Percentiles rank a stretch among this genome's conserved stretches.
phyloP scores from a whole-genome alignment of 1,140 invertebrate species.

The Papilio polyxenes region DNA sequence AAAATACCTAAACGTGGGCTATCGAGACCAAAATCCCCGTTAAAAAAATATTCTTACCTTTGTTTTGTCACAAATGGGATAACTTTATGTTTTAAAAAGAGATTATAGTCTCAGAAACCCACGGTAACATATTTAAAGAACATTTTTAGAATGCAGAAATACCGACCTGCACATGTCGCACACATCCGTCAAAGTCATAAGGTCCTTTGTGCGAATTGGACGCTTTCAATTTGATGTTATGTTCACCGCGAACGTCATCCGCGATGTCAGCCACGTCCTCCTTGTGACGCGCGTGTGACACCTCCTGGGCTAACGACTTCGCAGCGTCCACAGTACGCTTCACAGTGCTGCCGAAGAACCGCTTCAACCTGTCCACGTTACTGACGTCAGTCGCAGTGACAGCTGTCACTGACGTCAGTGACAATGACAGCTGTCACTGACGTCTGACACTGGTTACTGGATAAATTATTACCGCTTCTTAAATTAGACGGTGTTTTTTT shows the following conservation, averaged over 20 bases:
- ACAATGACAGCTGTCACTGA: too few species aligned
- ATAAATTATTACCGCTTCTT: too few species aligned
- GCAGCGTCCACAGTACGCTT: conserved; percentile 95
- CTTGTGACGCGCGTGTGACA: conserved; percentile 90
- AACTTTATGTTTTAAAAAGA: too few species aligned
- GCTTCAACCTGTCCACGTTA: conserved; percentile 84
- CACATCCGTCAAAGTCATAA: conserved; percentile 92
- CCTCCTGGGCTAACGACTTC: conserved; percentile 93
- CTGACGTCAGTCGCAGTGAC: neutral
- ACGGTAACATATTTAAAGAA: too few species aligned
- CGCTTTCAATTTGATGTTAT: conserved; percentile 94
- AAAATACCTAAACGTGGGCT: too few species aligned
- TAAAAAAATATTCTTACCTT: too few species aligned
- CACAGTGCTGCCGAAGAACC: conserved; percentile 92
- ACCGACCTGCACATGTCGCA: conserved; percentile 85
- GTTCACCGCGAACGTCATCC: conserved; percentile 92
- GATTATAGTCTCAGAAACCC: too few species aligned
- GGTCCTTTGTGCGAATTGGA: conserved; percentile 97
- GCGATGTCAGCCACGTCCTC: conserved; percentile 92
- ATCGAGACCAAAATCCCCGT: too few species aligned
- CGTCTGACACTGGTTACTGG: too few species aligned
- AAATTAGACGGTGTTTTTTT: too few species aligned
- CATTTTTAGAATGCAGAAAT: too few species aligned
- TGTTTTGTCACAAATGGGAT: too few species aligned
- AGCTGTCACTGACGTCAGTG: neutral